Evolutionary conservation across 1,140 invertebrate genomes (phyloP).

Genomic region (Apis laboriosa): DNA sequence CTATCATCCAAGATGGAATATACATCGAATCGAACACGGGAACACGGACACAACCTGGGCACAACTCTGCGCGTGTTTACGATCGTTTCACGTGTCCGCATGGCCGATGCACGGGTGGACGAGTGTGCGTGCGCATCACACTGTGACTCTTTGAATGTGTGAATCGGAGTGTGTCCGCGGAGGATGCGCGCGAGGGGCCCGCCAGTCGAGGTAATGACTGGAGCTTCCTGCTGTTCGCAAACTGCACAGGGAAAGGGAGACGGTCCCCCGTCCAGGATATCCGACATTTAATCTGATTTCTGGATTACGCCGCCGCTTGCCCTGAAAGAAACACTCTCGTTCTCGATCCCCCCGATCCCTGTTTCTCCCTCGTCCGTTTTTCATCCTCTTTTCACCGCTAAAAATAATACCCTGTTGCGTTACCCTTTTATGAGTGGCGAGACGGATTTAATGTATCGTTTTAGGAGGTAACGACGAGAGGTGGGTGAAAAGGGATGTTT

Average conservation of each 20-base stretch:
- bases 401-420: slow-evolving; percentile 44
- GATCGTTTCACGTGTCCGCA: slow-evolving; percentile 25
- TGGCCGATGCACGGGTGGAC: slow-evolving; percentile 46
- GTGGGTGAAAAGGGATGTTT: neutral
- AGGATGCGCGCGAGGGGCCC: slow-evolving; percentile 73
- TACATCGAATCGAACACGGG: neutral
- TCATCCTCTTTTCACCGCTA: slow-evolving; percentile 2
- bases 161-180: slow-evolving; percentile 75
- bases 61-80: neutral
- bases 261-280: slow-evolving; percentile 71
- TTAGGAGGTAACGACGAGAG: neutral
- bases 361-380: neutral
- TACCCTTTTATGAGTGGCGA: slow-evolving; percentile 13
- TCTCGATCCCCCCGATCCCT: slow-evolving; percentile 2
- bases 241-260: slow-evolving; percentile 65
- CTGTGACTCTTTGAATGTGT: slow-evolving; percentile 67
- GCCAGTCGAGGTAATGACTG: slow-evolving; percentile 76
- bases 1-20: no score
- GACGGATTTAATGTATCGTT: slow-evolving; percentile 12
- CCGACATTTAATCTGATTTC: slow-evolving; percentile 76
- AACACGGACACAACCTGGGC: neutral
- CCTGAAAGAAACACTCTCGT: slow-evolving; percentile 56
- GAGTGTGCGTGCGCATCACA: slow-evolving; percentile 40
- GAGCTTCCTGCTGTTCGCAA: slow-evolving; percentile 76
- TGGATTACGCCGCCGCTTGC: slow-evolving; percentile 65